phyloP scores from a whole-genome alignment of 2,113 vertebrate genomes.

The Tetrax tetrax region DNA sequence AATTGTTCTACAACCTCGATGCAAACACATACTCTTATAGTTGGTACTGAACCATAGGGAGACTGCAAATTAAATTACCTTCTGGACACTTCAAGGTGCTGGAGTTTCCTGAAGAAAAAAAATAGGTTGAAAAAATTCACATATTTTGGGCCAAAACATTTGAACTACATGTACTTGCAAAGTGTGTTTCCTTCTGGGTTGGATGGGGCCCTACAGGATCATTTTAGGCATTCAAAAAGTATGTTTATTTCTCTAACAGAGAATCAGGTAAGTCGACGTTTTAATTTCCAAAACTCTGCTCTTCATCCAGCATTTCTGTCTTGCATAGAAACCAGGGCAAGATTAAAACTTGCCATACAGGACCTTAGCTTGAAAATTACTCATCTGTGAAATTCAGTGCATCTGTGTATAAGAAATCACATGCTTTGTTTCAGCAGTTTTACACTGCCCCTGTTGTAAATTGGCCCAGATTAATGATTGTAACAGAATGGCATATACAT shows the following conservation, averaged over 20 bases:
- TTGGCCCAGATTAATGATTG: background rate
- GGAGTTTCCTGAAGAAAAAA: conserved; percentile 36
- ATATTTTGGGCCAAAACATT: background rate
- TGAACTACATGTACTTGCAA: conserved; percentile 29
- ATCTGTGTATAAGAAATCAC: background rate
- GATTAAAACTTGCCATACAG: background rate
- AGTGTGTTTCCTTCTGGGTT: conserved; percentile 26
- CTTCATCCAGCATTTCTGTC: background rate
- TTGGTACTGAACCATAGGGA: background rate
- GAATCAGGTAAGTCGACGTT: background rate
- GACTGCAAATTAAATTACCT: conserved; percentile 7
- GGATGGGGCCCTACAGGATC: background rate
- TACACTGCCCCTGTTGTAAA: background rate
- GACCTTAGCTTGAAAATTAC: background rate
- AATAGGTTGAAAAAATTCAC: background rate
- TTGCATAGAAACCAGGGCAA: background rate
- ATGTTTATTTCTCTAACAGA: background rate
- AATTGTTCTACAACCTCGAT: background rate
- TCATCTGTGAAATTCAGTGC: background rate
- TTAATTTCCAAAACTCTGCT: background rate
- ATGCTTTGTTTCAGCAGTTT: background rate
- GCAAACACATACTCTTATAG: background rate
- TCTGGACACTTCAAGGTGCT: conserved; percentile 5
- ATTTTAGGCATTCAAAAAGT: background rate
- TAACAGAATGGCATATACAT: background rate